Conservation (phyloP, 2,113 vertebrate genomes). For the Chiloscyllium plagiosum region DNA sequence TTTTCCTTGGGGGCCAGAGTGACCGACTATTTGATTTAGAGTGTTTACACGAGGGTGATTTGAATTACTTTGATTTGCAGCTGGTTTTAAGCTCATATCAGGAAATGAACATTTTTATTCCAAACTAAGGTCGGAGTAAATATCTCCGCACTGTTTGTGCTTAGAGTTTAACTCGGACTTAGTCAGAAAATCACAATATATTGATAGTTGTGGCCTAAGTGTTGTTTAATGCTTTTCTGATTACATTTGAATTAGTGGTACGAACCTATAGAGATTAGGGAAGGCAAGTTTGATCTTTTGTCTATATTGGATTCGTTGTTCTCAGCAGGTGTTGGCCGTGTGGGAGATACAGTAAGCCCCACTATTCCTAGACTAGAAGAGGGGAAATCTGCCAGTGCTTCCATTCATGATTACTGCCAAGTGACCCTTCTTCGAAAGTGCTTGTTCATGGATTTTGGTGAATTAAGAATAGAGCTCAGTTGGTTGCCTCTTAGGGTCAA, state of each 20-base stretch:
- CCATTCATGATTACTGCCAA: conserved; percentile 12
- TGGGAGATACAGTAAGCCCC: background rate
- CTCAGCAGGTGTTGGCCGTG: background rate
- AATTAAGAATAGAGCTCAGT: conserved; percentile 5
- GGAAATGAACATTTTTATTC: conserved; percentile 34
- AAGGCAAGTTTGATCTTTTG: conserved; percentile 9
- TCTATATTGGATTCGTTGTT: background rate
- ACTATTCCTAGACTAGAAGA: background rate
- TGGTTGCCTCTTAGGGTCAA: conserved; percentile 13
- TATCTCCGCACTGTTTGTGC: conserved; percentile 1
- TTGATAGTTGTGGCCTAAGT: conserved; percentile 3
- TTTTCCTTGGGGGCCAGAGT: conserved; percentile 34
- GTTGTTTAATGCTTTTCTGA: conserved; percentile 19
- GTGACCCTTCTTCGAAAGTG: conserved; percentile 6
- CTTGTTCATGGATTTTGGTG: background rate
- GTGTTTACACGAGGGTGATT: conserved; percentile 32
- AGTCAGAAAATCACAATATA: background rate
- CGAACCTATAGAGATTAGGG: conserved; percentile 4
- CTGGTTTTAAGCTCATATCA: conserved; percentile 33
- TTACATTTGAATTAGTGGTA: background rate
- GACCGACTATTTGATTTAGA: conserved; percentile 35
- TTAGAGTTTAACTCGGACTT: background rate
- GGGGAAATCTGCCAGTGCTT: background rate
- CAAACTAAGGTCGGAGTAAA: conserved; percentile 10
- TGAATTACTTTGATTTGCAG: conserved; percentile 34